Evolutionary conservation across 2,113 vertebrate genomes (phyloP).

Genomic region (Esox niger): DNA sequence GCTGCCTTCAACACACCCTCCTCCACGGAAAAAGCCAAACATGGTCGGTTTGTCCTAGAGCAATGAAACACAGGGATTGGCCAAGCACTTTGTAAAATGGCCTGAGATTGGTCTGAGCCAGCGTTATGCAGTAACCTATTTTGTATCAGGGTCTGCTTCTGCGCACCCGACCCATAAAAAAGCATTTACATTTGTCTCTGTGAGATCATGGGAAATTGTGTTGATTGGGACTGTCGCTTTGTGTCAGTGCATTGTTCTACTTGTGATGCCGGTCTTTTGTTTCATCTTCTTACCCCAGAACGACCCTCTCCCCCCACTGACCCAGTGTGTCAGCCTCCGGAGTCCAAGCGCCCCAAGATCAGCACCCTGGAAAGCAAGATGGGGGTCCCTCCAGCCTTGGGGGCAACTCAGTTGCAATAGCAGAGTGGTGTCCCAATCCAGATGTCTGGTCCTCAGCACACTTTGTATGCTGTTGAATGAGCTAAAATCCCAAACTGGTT

Average conservation of each 20-base stretch:
- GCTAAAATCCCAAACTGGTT: too few relatives aligned
- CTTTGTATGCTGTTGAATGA: too few relatives aligned
- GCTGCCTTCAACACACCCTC: constrained; percentile 39
- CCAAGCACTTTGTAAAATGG: neutral
- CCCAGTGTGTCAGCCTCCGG: constrained; percentile 73
- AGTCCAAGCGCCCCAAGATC: constrained; percentile 80
- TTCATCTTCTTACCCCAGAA: constrained; percentile 66
- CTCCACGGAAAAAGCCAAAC: constrained; percentile 73
- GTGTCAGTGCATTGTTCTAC: neutral
- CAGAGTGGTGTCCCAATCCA: neutral
- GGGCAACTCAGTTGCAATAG: neutral
- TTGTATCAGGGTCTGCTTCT: too few relatives aligned
- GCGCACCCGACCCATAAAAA: too few relatives aligned
- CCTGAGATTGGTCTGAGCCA: neutral
- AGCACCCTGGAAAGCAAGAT: constrained; percentile 38
- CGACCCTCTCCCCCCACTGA: constrained; percentile 72
- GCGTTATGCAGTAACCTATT: too few relatives aligned
- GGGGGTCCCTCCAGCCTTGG: constrained; percentile 24
- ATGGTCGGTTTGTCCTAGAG: constrained; percentile 67
- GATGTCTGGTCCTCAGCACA: neutral
- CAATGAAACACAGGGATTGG: neutral
- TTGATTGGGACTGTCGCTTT: neutral
- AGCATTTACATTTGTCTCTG: too few relatives aligned
- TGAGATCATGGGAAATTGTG: too few relatives aligned
- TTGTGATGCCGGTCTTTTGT: constrained; percentile 3